Evolutionary conservation across 2,113 vertebrate genomes (phyloP).

Genomic region (Pithys albifrons): DNA sequence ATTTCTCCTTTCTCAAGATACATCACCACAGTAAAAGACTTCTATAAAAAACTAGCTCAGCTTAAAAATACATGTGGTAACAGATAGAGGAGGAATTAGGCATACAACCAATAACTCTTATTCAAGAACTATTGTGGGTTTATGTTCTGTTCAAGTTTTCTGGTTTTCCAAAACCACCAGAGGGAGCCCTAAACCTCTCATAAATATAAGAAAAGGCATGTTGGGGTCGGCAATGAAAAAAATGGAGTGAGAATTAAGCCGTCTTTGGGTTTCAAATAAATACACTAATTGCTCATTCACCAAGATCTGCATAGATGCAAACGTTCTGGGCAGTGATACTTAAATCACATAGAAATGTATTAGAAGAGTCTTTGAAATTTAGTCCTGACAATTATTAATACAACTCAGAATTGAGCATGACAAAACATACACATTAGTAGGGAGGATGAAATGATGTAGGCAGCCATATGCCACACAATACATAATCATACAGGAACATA

Average conservation of each 20-base stretch:
- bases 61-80: not conserved
- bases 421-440: not conserved
- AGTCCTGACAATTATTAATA: not conserved
- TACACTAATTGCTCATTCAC: not conserved
- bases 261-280: not conserved
- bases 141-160: not conserved
- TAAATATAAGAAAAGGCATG: not conserved
- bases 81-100: not conserved
- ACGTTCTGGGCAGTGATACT: not conserved
- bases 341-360: not conserved
- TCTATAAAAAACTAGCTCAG: not conserved
- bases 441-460: not conserved
- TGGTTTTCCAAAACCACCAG: conserved; percentile 37
- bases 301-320: not conserved
- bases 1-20: not conserved
- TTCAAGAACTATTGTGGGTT: not conserved
- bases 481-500: not conserved
- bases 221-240: not conserved
- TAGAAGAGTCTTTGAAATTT: not conserved
- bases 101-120: not conserved
- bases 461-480: not conserved
- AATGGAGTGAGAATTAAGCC: not conserved
- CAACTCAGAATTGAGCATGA: not conserved
- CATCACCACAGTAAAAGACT: not conserved
- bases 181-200: conserved; percentile 32